Evolutionary conservation across 2,797 vertebrate species (phyloP), one percentile per base, ranked within the genome.

Genomic region (Macrochelys suwanniensis): DNA sequence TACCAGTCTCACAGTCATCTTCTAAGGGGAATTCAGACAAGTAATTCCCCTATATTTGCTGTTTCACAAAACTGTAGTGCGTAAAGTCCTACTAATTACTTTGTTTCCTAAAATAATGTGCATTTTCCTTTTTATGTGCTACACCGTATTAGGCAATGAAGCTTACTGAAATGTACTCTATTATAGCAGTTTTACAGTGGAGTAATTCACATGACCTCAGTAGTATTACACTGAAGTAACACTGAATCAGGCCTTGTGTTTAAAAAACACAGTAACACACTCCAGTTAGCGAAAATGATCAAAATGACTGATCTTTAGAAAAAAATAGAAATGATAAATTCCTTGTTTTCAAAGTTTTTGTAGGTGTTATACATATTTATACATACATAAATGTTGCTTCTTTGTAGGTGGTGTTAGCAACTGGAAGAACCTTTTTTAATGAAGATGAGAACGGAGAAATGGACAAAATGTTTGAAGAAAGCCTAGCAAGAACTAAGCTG

Each of bases 351-450:
- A 94, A 85, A 42, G 56, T 11, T 45, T 71, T 79, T 94, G 82
- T 86, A 3, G 90, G 16, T 53, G 56, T 79, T 95, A 85, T 86
- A 2, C 56, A 91, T 91, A 31, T 91, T 93, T n/a, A 82, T 28
- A 49, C 17, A 74, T 11, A 74, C 33, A 65, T 56, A 54, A 71
- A 37, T 47, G 37, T 61, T 85, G 89, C 7, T 95, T 37, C 90
- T 47, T 92, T 88, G 42, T 47, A 99, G 99, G 99, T 93, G 97
- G 84, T 89, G 94, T 99, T 45, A 98, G 97, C 53, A 99, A 99
- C 95, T 99, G 99, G 99, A 99, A 97, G 97, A 98, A 97, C 77
- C 89, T 42, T 98, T 87, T 99, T 99, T 86, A 98, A 9, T 65
- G 97, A 98, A 90, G 98, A 98, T 49, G 98, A 99, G 95, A 99